Evolutionary conservation across 1,140 invertebrate genomes (phyloP).

Genomic region (Ceratosolen fusciceps): DNA sequence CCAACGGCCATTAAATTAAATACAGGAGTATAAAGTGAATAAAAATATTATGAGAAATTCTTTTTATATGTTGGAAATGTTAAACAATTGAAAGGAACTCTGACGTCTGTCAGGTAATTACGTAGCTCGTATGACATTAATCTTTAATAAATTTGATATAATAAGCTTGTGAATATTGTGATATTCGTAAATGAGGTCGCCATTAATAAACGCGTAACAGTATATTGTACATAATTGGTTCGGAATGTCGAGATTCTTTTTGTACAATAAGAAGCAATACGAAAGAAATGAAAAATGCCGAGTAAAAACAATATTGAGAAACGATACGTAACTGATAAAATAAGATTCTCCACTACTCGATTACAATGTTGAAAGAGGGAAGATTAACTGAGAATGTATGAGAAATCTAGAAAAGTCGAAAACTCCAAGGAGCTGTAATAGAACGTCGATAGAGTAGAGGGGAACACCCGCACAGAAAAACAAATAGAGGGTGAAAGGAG

Average conservation of each 20-base stretch:
- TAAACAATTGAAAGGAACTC: too few relatives aligned
- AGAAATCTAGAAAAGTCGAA: not conserved
- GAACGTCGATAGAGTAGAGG: too few relatives aligned
- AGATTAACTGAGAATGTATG: not conserved
- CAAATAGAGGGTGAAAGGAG: not conserved
- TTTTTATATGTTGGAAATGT: too few relatives aligned
- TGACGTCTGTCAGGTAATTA: too few relatives aligned
- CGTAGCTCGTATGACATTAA: too few relatives aligned
- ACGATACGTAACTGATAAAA: not conserved
- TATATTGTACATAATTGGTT: not conserved
- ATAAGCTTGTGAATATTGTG: too few relatives aligned
- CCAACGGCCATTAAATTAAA: too few relatives aligned
- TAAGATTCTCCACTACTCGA: constrained; percentile 25
- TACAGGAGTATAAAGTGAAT: too few relatives aligned
- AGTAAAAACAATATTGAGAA: not conserved
- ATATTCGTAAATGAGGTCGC: too few relatives aligned
- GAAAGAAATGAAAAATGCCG: not conserved
- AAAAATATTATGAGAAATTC: too few relatives aligned
- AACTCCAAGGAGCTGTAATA: constrained; percentile 1
- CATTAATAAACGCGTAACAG: not conserved
- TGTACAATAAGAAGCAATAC: not conserved
- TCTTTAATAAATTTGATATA: too few relatives aligned
- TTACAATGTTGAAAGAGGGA: constrained; percentile 5
- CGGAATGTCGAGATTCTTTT: not conserved
- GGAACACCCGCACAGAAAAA: not conserved